phyloP scores from a whole-genome alignment of 2,797 vertebrate genomes.

The Dryobates pubescens region DNA sequence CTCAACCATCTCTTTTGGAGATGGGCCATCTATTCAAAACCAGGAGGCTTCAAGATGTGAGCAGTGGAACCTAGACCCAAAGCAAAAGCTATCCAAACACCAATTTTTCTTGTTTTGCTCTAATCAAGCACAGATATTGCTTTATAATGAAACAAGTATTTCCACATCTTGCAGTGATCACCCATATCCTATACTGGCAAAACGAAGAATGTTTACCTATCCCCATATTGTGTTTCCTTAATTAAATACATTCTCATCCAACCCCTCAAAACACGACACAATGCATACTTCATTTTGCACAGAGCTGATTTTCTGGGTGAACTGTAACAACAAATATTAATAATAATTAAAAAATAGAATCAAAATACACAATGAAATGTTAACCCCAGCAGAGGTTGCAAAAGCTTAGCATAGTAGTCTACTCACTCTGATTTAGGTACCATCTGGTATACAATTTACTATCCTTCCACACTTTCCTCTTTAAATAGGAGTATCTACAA shows the following conservation, averaged over 20 bases:
- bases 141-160: conserved; percentile 35
- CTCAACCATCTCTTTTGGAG: neutral
- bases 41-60: neutral
- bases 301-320: neutral
- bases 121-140: neutral
- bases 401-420: neutral
- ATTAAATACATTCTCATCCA: neutral
- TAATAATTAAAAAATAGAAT: too few species aligned
- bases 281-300: neutral
- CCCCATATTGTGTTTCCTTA: neutral
- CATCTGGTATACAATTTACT: neutral
- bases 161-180: neutral
- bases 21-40: neutral
- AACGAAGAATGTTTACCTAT: neutral
- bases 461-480: neutral
- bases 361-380: neutral
- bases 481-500: neutral
- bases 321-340: neutral
- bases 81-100: neutral
- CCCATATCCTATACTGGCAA: neutral
- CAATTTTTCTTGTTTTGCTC: neutral
- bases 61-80: neutral
- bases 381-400: neutral
- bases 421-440: neutral
- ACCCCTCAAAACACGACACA: neutral